Evolutionary conservation across 1,140 invertebrate genomes (phyloP).

Genomic region (Bombus picipes): DNA sequence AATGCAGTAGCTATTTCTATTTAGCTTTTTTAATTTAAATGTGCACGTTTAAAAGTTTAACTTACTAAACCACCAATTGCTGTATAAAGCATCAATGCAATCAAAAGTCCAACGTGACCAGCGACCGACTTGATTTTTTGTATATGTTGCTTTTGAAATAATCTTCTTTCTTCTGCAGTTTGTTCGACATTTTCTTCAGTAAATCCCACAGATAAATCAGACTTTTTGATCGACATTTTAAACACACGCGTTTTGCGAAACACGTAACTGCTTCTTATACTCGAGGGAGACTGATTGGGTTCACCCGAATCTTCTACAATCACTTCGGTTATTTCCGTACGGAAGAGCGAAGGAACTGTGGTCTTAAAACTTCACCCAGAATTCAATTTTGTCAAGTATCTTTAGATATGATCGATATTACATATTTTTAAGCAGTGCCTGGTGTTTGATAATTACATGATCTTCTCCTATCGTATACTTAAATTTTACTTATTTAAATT

Average conservation of each 20-base stretch:
- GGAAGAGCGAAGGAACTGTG: constrained; percentile 2
- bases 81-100: constrained; percentile 89
- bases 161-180: constrained; percentile 3
- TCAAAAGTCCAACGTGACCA: constrained; percentile 87
- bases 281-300: constrained; percentile 28
- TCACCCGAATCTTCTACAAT: constrained; percentile 30
- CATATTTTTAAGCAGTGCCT: not conserved
- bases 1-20: not conserved
- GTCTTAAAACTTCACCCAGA: not conserved
- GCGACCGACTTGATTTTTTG: constrained; percentile 84
- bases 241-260: not conserved
- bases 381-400: not conserved
- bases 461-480: not conserved
- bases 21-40: not conserved
- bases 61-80: constrained; percentile 89
- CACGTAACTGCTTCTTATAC: constrained; percentile 12
- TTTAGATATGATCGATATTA: not conserved
- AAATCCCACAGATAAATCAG: not conserved
- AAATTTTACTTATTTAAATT: not conserved
- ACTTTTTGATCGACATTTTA: constrained; percentile 33
- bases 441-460: not conserved
- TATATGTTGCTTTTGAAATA: constrained; percentile 46
- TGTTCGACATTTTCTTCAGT: not conserved
- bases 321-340: constrained; percentile 47
- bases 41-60: not conserved